Evolutionary conservation across 1,140 invertebrate species (phyloP).

Genomic region (Eriosoma lanigerum): DNA sequence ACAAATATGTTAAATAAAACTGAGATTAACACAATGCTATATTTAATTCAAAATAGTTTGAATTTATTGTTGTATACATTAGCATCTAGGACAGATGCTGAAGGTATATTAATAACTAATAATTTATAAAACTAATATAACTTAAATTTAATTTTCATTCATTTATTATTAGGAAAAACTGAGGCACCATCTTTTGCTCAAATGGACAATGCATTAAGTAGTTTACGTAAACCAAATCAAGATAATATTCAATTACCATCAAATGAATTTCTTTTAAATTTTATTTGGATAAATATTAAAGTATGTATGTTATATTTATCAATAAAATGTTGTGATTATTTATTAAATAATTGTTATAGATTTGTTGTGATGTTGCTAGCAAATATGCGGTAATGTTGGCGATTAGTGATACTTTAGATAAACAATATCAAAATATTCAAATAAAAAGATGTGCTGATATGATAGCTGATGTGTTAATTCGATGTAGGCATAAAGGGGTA

Average conservation of each 20-base stretch:
- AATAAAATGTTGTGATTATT: neutral
- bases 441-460: slow-evolving; percentile 61
- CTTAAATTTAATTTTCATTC: neutral
- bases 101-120: slow-evolving; percentile 35
- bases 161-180: slow-evolving; percentile 48
- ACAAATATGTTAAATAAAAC: slow-evolving; percentile 48
- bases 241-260: slow-evolving; percentile 63
- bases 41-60: slow-evolving; percentile 58
- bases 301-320: slow-evolving; percentile 59
- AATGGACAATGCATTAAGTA: slow-evolving; percentile 61
- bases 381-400: slow-evolving; percentile 55
- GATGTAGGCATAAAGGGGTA: slow-evolving; percentile 77
- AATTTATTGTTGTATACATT: slow-evolving; percentile 59
- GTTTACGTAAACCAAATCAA: slow-evolving; percentile 57
- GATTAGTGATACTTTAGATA: neutral
- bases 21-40: slow-evolving; percentile 56
- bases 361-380: slow-evolving; percentile 62
- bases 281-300: slow-evolving; percentile 79
- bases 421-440: slow-evolving; percentile 53
- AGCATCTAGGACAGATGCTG: slow-evolving; percentile 53
- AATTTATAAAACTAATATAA: neutral
- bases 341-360: slow-evolving; percentile 56
- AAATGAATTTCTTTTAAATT: slow-evolving; percentile 70
- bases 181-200: slow-evolving; percentile 66
- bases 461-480: slow-evolving; percentile 68